A percentile compares a stretch with the other conserved stretches of the same genome.
Conservation (phyloP, 2,113 vertebrate species). For the Dasyurus viverrinus region DNA sequence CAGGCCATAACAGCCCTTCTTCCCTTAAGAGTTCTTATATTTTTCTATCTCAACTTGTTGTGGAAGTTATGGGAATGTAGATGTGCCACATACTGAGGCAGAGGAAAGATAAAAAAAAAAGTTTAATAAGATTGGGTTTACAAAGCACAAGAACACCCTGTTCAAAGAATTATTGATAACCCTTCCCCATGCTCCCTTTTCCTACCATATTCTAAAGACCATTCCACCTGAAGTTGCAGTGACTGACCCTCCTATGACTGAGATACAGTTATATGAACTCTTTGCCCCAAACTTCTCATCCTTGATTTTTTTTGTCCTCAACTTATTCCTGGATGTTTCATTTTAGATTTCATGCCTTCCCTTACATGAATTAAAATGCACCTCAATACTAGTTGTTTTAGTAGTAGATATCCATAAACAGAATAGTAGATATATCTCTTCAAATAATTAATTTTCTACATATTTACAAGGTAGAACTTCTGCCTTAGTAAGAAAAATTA, state of each 20-base stretch:
- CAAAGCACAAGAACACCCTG: background rate
- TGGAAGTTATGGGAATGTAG: background rate
- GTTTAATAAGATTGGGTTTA: background rate
- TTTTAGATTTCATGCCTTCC: background rate
- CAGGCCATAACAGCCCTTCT: background rate
- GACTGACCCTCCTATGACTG: background rate
- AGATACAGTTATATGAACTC: background rate
- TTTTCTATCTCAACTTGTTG: background rate
- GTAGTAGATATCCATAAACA: slow-evolving; percentile 42
- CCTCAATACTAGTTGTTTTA: slow-evolving; percentile 30
- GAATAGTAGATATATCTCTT: slow-evolving; percentile 18
- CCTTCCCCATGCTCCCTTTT: background rate
- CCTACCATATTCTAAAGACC: background rate
- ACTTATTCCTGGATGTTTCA: background rate
- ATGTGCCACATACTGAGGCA: background rate
- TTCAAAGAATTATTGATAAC: background rate
- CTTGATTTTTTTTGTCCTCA: background rate
- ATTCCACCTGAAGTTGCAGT: background rate
- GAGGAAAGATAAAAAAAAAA: background rate
- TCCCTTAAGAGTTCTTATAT: background rate
- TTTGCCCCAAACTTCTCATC: background rate
- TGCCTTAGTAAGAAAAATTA: background rate
- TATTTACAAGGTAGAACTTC: background rate
- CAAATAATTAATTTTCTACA: background rate
- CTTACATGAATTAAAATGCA: background rate